Percentiles rank a stretch among this genome's conserved stretches.
phyloP scores from a whole-genome alignment of 2,888 invertebrate genomes.

The Mesoligia furuncula region DNA sequence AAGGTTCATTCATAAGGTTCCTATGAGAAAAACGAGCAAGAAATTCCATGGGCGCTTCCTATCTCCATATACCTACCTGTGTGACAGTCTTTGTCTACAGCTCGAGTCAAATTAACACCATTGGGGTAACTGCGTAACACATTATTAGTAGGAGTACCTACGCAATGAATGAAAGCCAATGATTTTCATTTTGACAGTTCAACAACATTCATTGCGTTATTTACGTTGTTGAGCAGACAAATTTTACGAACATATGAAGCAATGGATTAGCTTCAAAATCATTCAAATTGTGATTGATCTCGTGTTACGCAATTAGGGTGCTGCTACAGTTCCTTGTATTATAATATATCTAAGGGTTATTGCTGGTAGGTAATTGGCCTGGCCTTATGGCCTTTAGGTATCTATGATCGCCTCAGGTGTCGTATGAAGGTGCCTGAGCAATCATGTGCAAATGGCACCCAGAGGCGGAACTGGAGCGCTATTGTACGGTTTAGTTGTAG shows the following conservation, averaged over 20 bases:
- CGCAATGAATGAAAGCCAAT: no score
- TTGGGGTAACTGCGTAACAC: no score
- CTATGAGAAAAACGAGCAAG: background rate
- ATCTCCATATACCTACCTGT: no score
- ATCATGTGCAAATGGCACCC: slow-evolving; percentile 58
- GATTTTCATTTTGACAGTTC: no score
- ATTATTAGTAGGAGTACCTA: no score
- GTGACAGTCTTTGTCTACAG: no score
- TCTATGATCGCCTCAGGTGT: slow-evolving; percentile 52
- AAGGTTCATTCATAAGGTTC: background rate
- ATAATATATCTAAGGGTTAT: background rate
- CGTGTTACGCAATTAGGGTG: background rate
- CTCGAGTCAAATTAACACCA: background rate
- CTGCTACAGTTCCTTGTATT: background rate
- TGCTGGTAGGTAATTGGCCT: slow-evolving; percentile 17
- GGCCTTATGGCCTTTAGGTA: slow-evolving; percentile 36
- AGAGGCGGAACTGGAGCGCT: slow-evolving; percentile 53
- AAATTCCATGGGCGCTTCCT: background rate
- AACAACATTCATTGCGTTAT: background rate
- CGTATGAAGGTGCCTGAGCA: slow-evolving; percentile 41
- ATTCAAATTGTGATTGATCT: background rate
- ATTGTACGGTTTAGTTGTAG: slow-evolving; percentile 48
- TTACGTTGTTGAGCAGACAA: background rate
- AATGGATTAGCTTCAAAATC: background rate
- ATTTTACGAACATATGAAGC: background rate